Evolutionary conservation across 64 coral and sea anemone species (phyloP).

Genomic region (Hydrozoanthus tunicans): DNA sequence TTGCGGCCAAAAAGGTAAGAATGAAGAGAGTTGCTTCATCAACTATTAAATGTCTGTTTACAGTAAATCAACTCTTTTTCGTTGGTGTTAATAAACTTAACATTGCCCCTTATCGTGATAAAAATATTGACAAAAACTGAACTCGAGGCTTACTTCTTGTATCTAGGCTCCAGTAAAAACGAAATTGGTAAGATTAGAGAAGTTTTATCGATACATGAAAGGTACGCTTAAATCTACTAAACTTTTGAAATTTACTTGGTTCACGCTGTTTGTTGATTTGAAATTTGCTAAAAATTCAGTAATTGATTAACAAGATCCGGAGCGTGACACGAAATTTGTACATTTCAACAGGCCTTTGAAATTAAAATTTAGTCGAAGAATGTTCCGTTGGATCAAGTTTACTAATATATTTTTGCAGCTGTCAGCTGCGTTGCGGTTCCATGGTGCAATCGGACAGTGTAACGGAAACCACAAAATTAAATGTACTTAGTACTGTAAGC

Average conservation of each 20-base stretch:
- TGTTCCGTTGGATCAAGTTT: not conserved
- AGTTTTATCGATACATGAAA: not conserved
- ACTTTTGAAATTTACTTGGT: not conserved
- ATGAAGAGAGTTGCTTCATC: not conserved
- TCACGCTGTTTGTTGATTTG: not conserved
- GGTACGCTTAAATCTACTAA: not conserved
- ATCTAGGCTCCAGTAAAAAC: not conserved
- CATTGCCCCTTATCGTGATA: not conserved
- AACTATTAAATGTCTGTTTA: not conserved
- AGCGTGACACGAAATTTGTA: not conserved
- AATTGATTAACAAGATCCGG: not conserved
- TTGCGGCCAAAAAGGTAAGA: slow-evolving; percentile 93
- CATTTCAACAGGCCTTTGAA: not conserved
- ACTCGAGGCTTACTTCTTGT: not conserved
- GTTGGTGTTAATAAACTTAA: slow-evolving; percentile 18
- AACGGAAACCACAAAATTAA: not conserved
- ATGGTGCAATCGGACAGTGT: not conserved
- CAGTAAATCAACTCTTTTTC: not conserved
- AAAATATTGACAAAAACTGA: slow-evolving; percentile 17
- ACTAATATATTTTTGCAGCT: not conserved
- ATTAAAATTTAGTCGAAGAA: not conserved
- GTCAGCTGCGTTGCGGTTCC: not conserved
- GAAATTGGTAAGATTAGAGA: not conserved
- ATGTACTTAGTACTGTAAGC: not conserved
- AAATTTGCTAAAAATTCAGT: slow-evolving; percentile 2